A percentile compares a stretch with the other conserved stretches of the same genome.
Conservation (phyloP, 2,888 invertebrate species). For the Tuta absoluta region DNA sequence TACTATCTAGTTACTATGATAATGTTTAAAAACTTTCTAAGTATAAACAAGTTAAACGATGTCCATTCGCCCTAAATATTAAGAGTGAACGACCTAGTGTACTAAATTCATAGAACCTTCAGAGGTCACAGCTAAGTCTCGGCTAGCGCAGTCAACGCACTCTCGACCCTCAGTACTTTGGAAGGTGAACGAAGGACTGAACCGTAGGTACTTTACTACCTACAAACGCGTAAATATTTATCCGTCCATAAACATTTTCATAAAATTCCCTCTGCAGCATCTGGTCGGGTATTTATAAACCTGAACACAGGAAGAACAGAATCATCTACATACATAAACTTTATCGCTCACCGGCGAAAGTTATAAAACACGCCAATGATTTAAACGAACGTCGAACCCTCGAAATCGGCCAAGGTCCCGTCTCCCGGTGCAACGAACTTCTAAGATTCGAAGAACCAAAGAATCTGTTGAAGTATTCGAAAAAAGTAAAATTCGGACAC, state of each 20-base stretch:
- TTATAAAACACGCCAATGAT: slow-evolving; percentile 65
- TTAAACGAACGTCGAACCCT: slow-evolving; percentile 66
- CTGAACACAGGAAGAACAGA: slow-evolving; percentile 61
- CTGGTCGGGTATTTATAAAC: slow-evolving; percentile 68
- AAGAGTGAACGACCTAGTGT: slow-evolving; percentile 17
- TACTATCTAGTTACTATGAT: not conserved
- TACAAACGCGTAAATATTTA: slow-evolving; percentile 13
- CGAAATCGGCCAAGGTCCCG: slow-evolving; percentile 79
- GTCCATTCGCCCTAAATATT: not conserved
- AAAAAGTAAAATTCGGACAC: slow-evolving; percentile 44
- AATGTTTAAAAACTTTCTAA: not conserved
- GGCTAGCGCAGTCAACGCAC: slow-evolving; percentile 21
- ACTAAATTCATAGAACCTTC: slow-evolving; percentile 12
- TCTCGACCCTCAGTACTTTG: slow-evolving; percentile 11
- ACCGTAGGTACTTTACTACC: slow-evolving; percentile 16
- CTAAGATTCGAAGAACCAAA: not conserved
- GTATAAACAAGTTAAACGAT: not conserved
- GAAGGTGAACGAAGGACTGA: slow-evolving; percentile 15
- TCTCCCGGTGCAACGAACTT: slow-evolving; percentile 69
- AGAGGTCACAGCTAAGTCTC: slow-evolving; percentile 13
- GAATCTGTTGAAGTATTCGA: slow-evolving; percentile 38
- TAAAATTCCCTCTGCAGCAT: slow-evolving; percentile 56
- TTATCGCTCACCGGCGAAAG: slow-evolving; percentile 70
- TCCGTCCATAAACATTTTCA: slow-evolving; percentile 48
- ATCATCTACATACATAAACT: slow-evolving; percentile 66